A percentile compares a stretch with the other conserved stretches of the same genome.
Evolutionary conservation across 1,140 invertebrate genomes (phyloP).

Genomic region (Apocrypta bakeri): DNA sequence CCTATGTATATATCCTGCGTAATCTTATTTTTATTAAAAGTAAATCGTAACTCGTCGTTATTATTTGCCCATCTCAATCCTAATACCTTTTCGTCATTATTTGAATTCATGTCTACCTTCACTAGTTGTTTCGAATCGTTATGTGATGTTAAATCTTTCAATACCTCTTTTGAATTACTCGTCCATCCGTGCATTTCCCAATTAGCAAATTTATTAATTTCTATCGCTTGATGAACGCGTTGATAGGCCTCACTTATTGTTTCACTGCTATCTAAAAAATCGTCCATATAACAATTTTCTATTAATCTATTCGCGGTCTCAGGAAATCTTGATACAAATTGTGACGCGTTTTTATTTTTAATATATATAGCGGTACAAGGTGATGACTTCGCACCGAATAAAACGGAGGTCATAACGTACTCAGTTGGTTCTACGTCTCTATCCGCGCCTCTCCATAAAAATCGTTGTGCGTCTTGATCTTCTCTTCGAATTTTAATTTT

Average conservation of each 20-base stretch:
- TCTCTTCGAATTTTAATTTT: not conserved
- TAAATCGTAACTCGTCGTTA: conserved; percentile 19
- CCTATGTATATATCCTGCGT: not conserved
- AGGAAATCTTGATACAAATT: not conserved
- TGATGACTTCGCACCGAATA: conserved; percentile 14
- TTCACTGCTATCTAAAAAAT: conserved; percentile 21
- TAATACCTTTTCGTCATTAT: not conserved
- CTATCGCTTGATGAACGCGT: conserved; percentile 54
- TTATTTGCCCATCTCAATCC: conserved; percentile 51
- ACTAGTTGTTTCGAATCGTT: conserved; percentile 60
- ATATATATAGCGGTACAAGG: not conserved
- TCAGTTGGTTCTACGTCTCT: not conserved
- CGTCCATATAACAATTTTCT: conserved; percentile 12
- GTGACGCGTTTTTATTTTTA: conserved; percentile 19
- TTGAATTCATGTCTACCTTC: not conserved
- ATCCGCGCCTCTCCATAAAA: not conserved
- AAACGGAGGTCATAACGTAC: not conserved
- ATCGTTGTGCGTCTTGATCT: conserved; percentile 14
- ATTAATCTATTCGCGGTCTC: conserved; percentile 8
- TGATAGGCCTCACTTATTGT: conserved; percentile 40
- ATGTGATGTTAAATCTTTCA: conserved; percentile 52
- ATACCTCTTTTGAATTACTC: conserved; percentile 8
- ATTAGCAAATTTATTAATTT: conserved; percentile 54
- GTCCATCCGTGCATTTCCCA: conserved; percentile 26
- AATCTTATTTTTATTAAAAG: conserved; percentile 53